Evolutionary conservation across 2,888 invertebrate genomes (phyloP).

Genomic region (Drosophila fulvimacula): DNA sequence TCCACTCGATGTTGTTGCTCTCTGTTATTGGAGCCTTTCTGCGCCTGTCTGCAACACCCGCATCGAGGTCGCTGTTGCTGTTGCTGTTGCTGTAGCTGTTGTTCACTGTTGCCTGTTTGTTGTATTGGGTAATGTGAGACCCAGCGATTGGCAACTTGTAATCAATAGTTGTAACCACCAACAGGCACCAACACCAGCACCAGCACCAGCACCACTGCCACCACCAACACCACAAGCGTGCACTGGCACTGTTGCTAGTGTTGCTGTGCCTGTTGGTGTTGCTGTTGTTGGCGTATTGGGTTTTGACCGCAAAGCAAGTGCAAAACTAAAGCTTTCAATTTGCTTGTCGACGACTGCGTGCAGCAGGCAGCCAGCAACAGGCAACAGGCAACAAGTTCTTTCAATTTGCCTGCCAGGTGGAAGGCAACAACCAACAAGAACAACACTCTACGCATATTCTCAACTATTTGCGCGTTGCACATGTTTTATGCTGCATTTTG

Average conservation of each 20-base stretch:
- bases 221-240: constrained; percentile 64
- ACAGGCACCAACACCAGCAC: constrained; percentile 64
- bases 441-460: constrained; percentile 49
- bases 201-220: not conserved
- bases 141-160: constrained; percentile 72
- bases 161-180: constrained; percentile 80
- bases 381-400: constrained; percentile 66
- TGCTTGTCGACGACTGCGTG: constrained; percentile 67
- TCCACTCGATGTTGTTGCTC: constrained; percentile 52
- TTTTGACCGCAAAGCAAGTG: constrained; percentile 79
- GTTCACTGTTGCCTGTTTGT: constrained; percentile 39
- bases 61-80: constrained; percentile 59
- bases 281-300: constrained; percentile 52
- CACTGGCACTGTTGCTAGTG: constrained; percentile 28
- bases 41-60: constrained; percentile 74
- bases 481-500: constrained; percentile 76
- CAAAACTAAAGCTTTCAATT: constrained; percentile 81
- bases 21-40: constrained; percentile 66
- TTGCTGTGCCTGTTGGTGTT: constrained; percentile 12
- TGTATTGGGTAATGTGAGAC: constrained; percentile 74
- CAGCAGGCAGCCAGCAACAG: constrained; percentile 45
- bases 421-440: constrained; percentile 29
- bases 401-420: constrained; percentile 69
- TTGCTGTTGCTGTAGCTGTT: constrained; percentile 24
- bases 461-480: constrained; percentile 65